Evolutionary conservation across 2,888 invertebrate species (phyloP).

Genomic region (Philopedon plagiatum): DNA sequence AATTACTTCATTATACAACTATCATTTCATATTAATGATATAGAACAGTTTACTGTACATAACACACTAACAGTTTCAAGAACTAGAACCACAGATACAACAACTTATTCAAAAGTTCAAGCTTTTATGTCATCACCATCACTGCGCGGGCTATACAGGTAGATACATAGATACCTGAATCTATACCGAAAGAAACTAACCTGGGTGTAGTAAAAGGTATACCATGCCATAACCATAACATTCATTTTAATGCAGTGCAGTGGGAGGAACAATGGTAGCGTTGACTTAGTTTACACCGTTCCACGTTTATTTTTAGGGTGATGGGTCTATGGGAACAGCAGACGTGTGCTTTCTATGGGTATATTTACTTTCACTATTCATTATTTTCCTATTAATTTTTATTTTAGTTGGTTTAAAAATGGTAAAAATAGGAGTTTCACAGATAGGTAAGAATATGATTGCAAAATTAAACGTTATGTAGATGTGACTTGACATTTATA

Average conservation of each 20-base stretch:
- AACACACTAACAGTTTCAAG: too few relatives aligned
- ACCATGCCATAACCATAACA: slow-evolving; percentile 12
- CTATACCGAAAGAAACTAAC: slow-evolving; percentile 10
- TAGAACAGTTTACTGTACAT: too few relatives aligned
- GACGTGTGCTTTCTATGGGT: not conserved
- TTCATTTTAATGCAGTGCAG: slow-evolving; percentile 4
- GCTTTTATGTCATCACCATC: not conserved
- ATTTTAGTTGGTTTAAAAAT: not conserved
- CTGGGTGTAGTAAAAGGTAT: slow-evolving; percentile 9
- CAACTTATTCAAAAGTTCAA: too few relatives aligned
- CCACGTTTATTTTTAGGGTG: not conserved
- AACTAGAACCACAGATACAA: too few relatives aligned
- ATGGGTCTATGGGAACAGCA: slow-evolving; percentile 1
- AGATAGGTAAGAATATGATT: not conserved
- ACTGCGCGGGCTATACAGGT: not conserved
- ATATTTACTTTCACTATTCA: slow-evolving; percentile 3
- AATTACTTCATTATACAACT: too few relatives aligned
- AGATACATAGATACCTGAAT: not conserved
- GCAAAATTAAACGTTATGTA: not conserved
- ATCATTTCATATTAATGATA: too few relatives aligned
- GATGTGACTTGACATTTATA: slow-evolving; percentile 9
- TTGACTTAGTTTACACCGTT: slow-evolving; percentile 25
- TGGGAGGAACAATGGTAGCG: slow-evolving; percentile 32
- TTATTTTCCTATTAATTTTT: not conserved
- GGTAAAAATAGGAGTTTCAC: not conserved